Base-by-base conservation (phyloP, 2,113 vertebrate genomes). In the Misgurnus mizolepis region DNA sequence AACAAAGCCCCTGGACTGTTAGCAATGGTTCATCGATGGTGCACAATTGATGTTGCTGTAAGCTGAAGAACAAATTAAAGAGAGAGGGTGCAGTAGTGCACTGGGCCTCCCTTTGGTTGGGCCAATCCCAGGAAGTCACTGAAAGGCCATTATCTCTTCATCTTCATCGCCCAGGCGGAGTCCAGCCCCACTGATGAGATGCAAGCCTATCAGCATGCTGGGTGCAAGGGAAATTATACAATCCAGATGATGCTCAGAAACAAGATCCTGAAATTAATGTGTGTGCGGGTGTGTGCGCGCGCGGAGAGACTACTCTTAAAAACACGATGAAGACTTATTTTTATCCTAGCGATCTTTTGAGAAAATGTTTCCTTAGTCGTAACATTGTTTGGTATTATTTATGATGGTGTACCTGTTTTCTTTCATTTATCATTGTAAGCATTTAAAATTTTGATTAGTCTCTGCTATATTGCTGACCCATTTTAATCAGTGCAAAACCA, bases 31-130 rank as follows among this genome's bases (percentile, higher is more conserved):
- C 86, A 82, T 27, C 18, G 75, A 41, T 90, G 84, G 82, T 83
- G 89, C 22, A 11, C 84, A 94, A 92, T 88, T 86, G 86, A 89
- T 90, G 88, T 80, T 87, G 87, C 85, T 84, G 65, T 86, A 88
- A 87, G 86, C 82, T 80, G 81, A 78, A 87, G 67, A 64, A 82
- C 85, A 91, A 91, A 85, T 84, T 88, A 91, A 88, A 67, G 75
- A 65, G 17, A 62, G 47, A 87, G 79, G 87, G 82, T 91, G 83
- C 80, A 85, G 85, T 86, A 89, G 79, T 82, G 78, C 82, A 88
- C 88, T 91, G 89, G 87, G 83, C 89, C 86, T 73, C 76, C 80
- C 89, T 87, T 88, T 86, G 85, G 88, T 89, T 76, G 75, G 71
- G 79, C 90, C 85, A 86, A 90, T 89, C 85, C 83, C 89, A 86